Percentiles rank a stretch among this genome's conserved stretches.
Evolutionary conservation across 2,113 vertebrate genomes (phyloP).

Genomic region (Melanostigma gelatinosum): DNA sequence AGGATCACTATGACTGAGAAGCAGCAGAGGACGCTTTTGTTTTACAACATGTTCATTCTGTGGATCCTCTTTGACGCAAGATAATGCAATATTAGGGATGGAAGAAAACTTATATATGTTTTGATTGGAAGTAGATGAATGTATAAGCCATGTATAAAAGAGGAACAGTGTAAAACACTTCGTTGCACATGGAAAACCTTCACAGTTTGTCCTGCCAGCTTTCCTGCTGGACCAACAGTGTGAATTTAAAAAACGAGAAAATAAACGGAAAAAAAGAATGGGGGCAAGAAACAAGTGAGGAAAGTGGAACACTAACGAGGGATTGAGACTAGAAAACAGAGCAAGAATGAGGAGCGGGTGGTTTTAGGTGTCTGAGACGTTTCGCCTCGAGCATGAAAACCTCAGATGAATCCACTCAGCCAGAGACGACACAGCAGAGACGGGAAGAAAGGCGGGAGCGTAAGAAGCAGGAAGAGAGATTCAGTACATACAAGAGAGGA

Average conservation of each 20-base stretch:
- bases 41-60: background rate
- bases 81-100: background rate
- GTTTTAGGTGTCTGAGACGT: slow-evolving; percentile 49
- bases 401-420: slow-evolving; percentile 48
- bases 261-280: slow-evolving; percentile 36
- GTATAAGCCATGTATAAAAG: background rate
- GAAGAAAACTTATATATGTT: background rate
- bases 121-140: background rate
- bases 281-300: slow-evolving; percentile 40
- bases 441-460: background rate
- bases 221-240: background rate
- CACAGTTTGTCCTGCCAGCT: background rate
- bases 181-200: background rate
- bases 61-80: background rate
- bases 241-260: slow-evolving; percentile 31
- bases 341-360: slow-evolving; percentile 26
- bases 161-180: background rate
- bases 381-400: slow-evolving; percentile 40
- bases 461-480: slow-evolving; percentile 49
- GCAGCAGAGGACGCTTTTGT: background rate
- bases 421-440: slow-evolving; percentile 19
- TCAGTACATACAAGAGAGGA: slow-evolving; percentile 35
- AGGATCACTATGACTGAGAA: slow-evolving; percentile 88
- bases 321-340: slow-evolving; percentile 29
- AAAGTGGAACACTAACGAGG: slow-evolving; percentile 46